Base-by-base conservation (phyloP, 2,797 vertebrate genomes). In the Melanotaenia trifasciata region DNA sequence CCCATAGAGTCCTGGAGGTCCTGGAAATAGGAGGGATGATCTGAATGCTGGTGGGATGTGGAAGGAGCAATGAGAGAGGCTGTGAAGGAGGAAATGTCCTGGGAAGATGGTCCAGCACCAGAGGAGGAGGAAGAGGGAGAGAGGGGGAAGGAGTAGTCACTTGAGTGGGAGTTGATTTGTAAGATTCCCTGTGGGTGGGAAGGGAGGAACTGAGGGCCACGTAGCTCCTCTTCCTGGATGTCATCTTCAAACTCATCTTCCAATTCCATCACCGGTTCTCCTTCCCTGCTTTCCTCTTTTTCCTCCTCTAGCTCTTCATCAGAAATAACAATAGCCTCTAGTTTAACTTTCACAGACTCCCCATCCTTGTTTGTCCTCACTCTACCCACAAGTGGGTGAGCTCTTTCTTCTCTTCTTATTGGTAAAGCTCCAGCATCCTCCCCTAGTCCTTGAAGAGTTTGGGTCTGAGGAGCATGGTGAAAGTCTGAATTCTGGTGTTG, bases 321-420 rank as follows among this genome's bases (percentile, higher is more conserved):
- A 0, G 97, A 98, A 86, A 98, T 97, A 26, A 98, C 93, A 18
- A 98, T 98, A 24, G 97, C 96, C 79, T 98, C 97, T 70, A 97
- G 95, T 79, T 98, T 98, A 16, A 98, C 93, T 12, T 96, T 90
- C 0, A 94, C 67, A 16, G 70, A 74, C 1, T 91, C 85, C 3
- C 78, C 81, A 0, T 85, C 65, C 35, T 61, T 20, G n/a, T 61
- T 72, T 73, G 74, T 70, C 28, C 64, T 64, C 18, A 56, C 51
- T 63, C 50, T 64, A 12, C 58, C 45, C 2, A 32, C 6, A 57
- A 9, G 56, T 60, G 60, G 67, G 6, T 22, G 63, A 60, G 67
- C 6, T 32, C 35, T 83, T 58, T 65, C 51, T 22, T 56, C 74
- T 68, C 61, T 70, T 9, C 11, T 6, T 5, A 24, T 12, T 1